A percentile compares a stretch with the other conserved stretches of the same genome.
Evolutionary conservation across 1,140 invertebrate genomes (phyloP).

Genomic region (Heliconius melpomene): DNA sequence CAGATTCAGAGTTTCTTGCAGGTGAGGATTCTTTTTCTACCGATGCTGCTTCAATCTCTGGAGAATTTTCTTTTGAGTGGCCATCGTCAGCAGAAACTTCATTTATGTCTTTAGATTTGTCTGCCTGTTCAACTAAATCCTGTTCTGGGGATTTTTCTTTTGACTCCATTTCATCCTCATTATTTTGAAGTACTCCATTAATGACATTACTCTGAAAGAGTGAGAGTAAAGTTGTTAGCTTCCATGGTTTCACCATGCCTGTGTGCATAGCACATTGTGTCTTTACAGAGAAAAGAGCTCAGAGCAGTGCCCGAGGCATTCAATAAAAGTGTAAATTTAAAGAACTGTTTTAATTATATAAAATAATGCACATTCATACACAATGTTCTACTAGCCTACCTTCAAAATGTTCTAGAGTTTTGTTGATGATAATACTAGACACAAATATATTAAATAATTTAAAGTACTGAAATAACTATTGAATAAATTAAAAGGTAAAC

Average conservation of each 20-base stretch:
- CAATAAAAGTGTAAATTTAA: no score
- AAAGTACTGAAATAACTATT: not conserved
- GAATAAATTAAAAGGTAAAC: not conserved
- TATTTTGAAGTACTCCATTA: slow-evolving; percentile 60
- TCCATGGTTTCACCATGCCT: no score
- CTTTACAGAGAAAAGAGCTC: no score
- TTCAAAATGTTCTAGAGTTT: no score
- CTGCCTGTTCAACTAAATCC: slow-evolving; percentile 32
- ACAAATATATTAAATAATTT: not conserved
- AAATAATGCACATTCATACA: no score
- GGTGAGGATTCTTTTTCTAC: slow-evolving; percentile 45
- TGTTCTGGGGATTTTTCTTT: slow-evolving; percentile 40
- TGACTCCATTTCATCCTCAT: slow-evolving; percentile 34
- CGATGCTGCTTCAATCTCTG: slow-evolving; percentile 41
- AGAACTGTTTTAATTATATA: no score
- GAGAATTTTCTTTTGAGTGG: slow-evolving; percentile 42
- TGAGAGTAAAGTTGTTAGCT: no score
- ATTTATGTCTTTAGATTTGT: slow-evolving; percentile 28
- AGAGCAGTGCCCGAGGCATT: no score
- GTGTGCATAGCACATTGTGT: no score
- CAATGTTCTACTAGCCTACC: no score
- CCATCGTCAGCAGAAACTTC: slow-evolving; percentile 31
- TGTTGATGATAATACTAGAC: no score
- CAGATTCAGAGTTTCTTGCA: slow-evolving; percentile 18
- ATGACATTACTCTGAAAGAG: slow-evolving; percentile 54